Base-by-base conservation (phyloP, 1,140 invertebrate species). In the Euwallacea fornicatus region DNA sequence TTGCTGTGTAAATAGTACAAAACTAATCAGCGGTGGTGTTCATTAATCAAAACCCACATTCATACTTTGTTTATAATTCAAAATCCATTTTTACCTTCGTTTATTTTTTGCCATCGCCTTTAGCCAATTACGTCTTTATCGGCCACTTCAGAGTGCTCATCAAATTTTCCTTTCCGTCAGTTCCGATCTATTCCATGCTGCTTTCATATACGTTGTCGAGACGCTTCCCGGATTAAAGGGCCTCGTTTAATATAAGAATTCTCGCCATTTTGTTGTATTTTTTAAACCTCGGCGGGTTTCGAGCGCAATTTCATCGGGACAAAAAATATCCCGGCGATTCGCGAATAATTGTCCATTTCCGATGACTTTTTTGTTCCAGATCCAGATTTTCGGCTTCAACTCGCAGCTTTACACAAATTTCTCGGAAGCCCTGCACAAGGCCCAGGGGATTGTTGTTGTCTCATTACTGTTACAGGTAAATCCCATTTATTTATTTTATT, bases 301-400 rank as follows among this genome's bases (percentile, higher is more conserved):
- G 21, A 9, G 9, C 42, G 10, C 2, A 58, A 13, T 11, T 16
- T 58, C 55, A 33, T 16, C 7, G 10, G 2, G 7, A 16, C 55
- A 9, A 21, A 33, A 13, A 33, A 58, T 56, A 7, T 16, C 55
- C 55, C 8, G 10, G 16, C n/a, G 21, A 33, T 11, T 33, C 16
- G 46, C 46, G 13, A 50, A 50, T 11, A 3, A 50, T 50, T 59
- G 55, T 69, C 44, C 58, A 72, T 50, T 66, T 54, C 41, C 42
- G 54, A 73, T 15, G n/a, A 60, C 60, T 69, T 55, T 76, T 80
- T 86, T 85, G 80, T 87, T 87, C 68, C 88, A 96, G 94, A 91
- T 96, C 79, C 94, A 96, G 86, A 93, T 96, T 85, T 93, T 94
- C 82, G 93, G 93, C 76, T 97, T 95, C 87, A 97, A 97, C 85